A percentile compares a stretch with the other conserved stretches of the same genome.
Conservation (phyloP, 2,113 vertebrate species). For the Crotalus helleri region DNA sequence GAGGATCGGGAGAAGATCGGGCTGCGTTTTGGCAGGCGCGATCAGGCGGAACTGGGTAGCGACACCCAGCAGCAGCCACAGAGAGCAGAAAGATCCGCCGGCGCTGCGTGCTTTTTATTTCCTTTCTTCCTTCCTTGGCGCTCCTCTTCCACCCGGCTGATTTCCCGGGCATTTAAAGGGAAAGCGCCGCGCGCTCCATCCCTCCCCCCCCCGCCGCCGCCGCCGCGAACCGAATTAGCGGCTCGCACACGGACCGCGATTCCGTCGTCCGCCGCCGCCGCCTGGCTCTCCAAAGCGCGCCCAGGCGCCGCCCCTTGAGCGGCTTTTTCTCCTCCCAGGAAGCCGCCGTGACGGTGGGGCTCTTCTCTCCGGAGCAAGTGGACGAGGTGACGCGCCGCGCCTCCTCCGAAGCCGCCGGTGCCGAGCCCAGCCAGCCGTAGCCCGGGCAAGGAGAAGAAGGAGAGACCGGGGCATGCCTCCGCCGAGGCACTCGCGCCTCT, state of each 20-base stretch:
- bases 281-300: conserved; percentile 39
- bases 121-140: not conserved
- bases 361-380: not conserved
- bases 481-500: not conserved
- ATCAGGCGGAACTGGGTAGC: not conserved
- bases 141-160: not conserved
- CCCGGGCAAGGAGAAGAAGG: not conserved
- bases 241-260: not conserved
- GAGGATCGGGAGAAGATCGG: not conserved
- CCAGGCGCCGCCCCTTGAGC: conserved; percentile 54
- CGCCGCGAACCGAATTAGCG: not conserved
- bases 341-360: conserved; percentile 48
- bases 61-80: not conserved
- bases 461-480: not conserved
- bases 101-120: not conserved
- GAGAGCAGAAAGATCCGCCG: not conserved
- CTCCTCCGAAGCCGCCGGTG: conserved; percentile 19
- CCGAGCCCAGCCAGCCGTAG: not conserved
- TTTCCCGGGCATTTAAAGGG: not conserved
- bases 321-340: conserved; percentile 59
- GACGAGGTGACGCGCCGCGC: not conserved
- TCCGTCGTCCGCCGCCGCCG: conserved; percentile 31
- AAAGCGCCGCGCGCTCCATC: not conserved
- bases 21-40: not conserved
- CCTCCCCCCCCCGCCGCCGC: fast-evolving